Base-by-base conservation (phyloP, 2,888 invertebrate genomes). In the Diadromus collaris region DNA sequence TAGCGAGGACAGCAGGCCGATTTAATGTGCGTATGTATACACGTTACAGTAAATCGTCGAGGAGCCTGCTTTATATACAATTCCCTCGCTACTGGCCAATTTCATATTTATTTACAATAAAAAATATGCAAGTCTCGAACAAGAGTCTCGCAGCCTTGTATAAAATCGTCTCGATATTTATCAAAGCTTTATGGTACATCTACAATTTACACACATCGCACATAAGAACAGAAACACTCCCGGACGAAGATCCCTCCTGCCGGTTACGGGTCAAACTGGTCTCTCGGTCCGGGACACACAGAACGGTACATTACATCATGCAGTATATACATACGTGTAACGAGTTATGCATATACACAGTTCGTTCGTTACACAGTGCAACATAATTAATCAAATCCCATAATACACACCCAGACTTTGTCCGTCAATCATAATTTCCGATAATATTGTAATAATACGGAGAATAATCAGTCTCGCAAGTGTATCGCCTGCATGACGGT, bases 261-360 rank as follows among this genome's bases (percentile, higher is more conserved):
- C 24, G 51, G 21, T 6, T 10, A 24, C 7, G 10, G 51, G 13
- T 51, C 24, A 13, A 51, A 51, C 21, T 21, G 51, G 13, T 24
- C 51, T 51, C 21, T 77, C 41, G 67, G 38, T 48, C 46, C 21
- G 29, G 32, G 24, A 29, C 54, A 65, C 21, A 60, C 51, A 54
- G 21, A 63, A 58, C 44, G 29, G 34, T 68, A 64, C 24, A 68
- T 63, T 46, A 71, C 54, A 51, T 71, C 79, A 76, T 79, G 79
- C 79, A 70, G 64, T 78, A 65, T 73, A 38, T 46, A 38, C 24
- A 41, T 34, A 29, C 51, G 63, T 48, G 34, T 29, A 63, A 32
- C 34, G 70, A 63, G 21, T 74, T 51, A 70, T 69, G 71, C 78
- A 71, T 54, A 74, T 63, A 64, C 70, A 71, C 44, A 63, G 58